phyloP scores from a whole-genome alignment of 2,797 vertebrate species.

The Alfaro cultratus region DNA sequence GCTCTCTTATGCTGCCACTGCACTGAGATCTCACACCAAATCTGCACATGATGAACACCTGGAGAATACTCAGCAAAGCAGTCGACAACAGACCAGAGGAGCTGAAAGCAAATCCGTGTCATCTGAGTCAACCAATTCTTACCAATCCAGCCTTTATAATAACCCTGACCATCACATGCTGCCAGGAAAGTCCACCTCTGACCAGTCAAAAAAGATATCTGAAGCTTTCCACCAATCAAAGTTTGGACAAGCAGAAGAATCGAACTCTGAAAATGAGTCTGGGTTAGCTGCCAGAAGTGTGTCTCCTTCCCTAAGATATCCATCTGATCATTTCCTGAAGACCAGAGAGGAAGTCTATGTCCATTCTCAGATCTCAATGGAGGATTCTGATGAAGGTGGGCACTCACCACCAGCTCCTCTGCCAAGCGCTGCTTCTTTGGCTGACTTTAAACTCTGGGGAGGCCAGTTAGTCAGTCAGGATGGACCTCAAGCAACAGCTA shows the following conservation, averaged over 20 bases:
- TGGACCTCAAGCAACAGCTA: constrained; percentile 49
- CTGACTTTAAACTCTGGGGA: constrained; percentile 73
- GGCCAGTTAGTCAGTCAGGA: constrained; percentile 46
- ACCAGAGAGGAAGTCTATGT: constrained; percentile 80
- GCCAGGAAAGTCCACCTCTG: constrained; percentile 36
- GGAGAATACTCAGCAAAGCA: constrained; percentile 32
- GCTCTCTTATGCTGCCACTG: constrained; percentile 68
- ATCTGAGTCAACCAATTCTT: constrained; percentile 9
- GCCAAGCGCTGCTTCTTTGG: constrained; percentile 46
- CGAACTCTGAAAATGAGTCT: constrained; percentile 53
- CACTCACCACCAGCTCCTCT: constrained; percentile 59
- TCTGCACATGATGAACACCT: constrained; percentile 28
- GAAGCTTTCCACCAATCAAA: constrained; percentile 57
- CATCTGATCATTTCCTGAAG: constrained; percentile 76
- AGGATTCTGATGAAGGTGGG: constrained; percentile 77
- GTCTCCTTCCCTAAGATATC: constrained; percentile 71
- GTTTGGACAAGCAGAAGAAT: constrained; percentile 50
- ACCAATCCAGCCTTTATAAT: constrained; percentile 28
- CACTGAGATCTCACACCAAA: constrained; percentile 60
- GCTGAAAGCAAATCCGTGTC: constrained; percentile 24
- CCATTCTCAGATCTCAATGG: constrained; percentile 80
- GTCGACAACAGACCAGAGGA: constrained; percentile 18
- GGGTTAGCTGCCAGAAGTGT: constrained; percentile 51
- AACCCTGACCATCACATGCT: constrained; percentile 17
- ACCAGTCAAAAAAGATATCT: constrained; percentile 39